A percentile compares a stretch with the other conserved stretches of the same genome.
Evolutionary conservation across 2,888 invertebrate species (phyloP).

Genomic region (Epistrophella euchroma): DNA sequence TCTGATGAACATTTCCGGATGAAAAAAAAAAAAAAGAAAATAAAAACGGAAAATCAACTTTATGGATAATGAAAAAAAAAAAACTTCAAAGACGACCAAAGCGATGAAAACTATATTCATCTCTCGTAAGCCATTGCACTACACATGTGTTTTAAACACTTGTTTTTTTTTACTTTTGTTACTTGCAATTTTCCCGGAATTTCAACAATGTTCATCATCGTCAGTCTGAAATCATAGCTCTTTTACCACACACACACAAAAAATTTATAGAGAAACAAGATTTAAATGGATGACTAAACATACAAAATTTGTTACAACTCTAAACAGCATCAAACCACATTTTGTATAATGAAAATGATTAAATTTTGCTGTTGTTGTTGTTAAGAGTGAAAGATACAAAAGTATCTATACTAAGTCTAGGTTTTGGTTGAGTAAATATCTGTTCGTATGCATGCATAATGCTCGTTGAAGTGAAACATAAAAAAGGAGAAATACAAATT

Average conservation of each 20-base stretch:
- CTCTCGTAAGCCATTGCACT: not conserved
- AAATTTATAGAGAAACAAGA: not conserved
- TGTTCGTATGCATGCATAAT: not conserved
- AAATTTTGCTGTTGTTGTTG: not conserved
- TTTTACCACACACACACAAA: not conserved
- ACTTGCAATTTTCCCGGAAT: slow-evolving; percentile 22
- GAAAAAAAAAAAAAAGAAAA: not conserved
- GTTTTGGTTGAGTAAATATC: not conserved
- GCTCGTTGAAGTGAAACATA: slow-evolving; percentile 18
- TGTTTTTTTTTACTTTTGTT: not conserved
- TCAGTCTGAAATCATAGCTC: not conserved
- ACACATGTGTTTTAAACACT: slow-evolving; percentile 19
- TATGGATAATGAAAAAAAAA: slow-evolving; percentile 1
- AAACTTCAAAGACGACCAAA: slow-evolving; percentile 1
- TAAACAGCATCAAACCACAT: slow-evolving; percentile 21
- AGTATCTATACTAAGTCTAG: not conserved
- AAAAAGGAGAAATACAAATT: not conserved
- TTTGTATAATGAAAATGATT: slow-evolving; percentile 27
- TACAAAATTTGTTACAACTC: slow-evolving; percentile 13
- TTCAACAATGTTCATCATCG: not conserved
- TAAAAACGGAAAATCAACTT: not conserved
- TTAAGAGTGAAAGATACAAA: slow-evolving; percentile 15
- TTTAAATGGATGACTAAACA: not conserved
- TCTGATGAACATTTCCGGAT: not conserved
- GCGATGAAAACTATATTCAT: not conserved